Conservation (phyloP, 92 coral and sea anemone genomes). For the Zoanthus gigantus region DNA sequence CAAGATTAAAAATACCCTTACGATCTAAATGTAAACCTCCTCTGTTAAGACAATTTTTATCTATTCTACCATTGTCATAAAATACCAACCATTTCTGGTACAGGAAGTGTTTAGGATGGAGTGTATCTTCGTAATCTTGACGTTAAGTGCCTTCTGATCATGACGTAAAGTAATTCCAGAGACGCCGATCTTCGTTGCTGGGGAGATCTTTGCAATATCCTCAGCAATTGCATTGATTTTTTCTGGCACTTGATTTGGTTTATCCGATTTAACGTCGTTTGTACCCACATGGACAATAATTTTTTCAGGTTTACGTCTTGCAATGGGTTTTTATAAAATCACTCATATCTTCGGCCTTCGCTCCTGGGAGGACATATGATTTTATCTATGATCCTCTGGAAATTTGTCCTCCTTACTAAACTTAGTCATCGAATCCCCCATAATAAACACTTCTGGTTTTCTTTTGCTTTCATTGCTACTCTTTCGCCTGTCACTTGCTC, state of each 20-base stretch:
- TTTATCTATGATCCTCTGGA: neutral
- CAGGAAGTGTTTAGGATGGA: neutral
- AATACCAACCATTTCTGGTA: neutral
- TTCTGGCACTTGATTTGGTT: neutral
- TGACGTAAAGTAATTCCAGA: conserved; percentile 14
- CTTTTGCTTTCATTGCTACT: neutral
- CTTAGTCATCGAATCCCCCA: conserved; percentile 8
- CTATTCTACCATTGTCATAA: neutral
- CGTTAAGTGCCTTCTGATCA: conserved; percentile 9
- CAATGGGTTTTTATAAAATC: conserved; percentile 30
- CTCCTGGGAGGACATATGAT: conserved; percentile 38
- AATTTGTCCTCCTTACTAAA: neutral
- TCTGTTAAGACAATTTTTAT: too few relatives aligned
- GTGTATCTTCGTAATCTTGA: conserved; percentile 11
- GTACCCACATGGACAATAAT: neutral
- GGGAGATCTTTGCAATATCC: conserved; percentile 1
- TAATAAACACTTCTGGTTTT: conserved; percentile 1
- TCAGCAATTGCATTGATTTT: neutral
- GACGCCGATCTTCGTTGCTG: conserved; percentile 7
- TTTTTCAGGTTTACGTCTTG: neutral
- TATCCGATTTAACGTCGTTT: neutral
- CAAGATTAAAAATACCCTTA: conserved; percentile 14
- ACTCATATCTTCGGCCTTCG: conserved; percentile 37
- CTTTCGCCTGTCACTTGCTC: too few relatives aligned
- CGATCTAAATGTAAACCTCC: neutral